Conservation (phyloP, 2,888 invertebrate genomes). For the Coleophora flavipennella region DNA sequence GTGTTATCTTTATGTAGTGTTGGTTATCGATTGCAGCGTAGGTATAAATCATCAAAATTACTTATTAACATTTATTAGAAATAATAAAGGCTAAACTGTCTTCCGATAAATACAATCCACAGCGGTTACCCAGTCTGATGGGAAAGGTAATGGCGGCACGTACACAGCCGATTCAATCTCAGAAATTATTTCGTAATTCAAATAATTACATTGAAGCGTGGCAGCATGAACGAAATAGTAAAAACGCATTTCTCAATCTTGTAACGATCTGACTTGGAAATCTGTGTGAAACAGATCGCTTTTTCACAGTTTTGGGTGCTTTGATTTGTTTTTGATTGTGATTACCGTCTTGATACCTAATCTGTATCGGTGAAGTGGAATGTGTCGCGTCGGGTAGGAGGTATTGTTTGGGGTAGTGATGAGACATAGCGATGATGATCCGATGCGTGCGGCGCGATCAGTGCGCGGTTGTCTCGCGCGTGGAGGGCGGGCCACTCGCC, state of each 20-base stretch:
- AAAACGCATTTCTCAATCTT: constrained; percentile 36
- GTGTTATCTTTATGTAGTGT: constrained; percentile 44
- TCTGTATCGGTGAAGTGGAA: constrained; percentile 5
- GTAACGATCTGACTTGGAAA: constrained; percentile 32
- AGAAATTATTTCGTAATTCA: constrained; percentile 47
- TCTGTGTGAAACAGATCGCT: constrained; percentile 33
- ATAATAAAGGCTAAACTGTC: constrained; percentile 8
- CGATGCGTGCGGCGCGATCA: constrained; percentile 5
- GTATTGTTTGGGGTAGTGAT: constrained; percentile 11
- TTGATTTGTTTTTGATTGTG: neutral
- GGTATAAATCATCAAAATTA: no score
- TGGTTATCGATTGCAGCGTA: constrained; percentile 32
- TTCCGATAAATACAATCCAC: constrained; percentile 29
- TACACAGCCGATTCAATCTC: constrained; percentile 41
- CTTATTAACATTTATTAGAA: constrained; percentile 1
- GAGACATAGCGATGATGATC: constrained; percentile 9
- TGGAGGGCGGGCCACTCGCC: constrained; percentile 38
- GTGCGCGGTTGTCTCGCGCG: constrained; percentile 31
- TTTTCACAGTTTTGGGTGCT: constrained; percentile 18
- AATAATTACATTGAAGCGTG: constrained; percentile 43
- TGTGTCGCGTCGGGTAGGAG: constrained; percentile 12
- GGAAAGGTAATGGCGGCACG: constrained; percentile 41
- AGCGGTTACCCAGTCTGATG: constrained; percentile 25
- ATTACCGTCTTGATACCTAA: constrained; percentile 15
- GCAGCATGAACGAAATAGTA: constrained; percentile 30